phyloP scores from a whole-genome alignment of 2,888 invertebrate species.

The Philonicus albiceps region DNA sequence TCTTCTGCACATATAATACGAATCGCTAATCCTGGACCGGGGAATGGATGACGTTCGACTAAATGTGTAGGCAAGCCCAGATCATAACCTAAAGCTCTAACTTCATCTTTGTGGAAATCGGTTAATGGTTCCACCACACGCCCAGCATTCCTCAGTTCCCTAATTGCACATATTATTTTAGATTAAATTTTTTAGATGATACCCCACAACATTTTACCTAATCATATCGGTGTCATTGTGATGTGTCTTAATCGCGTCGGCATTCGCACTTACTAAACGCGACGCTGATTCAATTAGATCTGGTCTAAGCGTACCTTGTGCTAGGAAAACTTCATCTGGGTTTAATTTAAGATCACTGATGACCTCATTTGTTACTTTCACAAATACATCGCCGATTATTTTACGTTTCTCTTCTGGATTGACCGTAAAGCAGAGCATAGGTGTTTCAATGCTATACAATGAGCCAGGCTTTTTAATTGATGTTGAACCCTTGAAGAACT shows the following conservation, averaged over 20 bases:
- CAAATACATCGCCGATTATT: conserved; percentile 99
- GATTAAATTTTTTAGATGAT: neutral
- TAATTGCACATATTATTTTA: conserved; percentile 43
- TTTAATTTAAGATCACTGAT: conserved; percentile 87
- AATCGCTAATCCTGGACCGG: conserved; percentile 97
- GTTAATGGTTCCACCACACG: conserved; percentile 96
- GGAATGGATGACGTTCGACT: conserved; percentile 97
- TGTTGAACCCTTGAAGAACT: conserved; percentile 84
- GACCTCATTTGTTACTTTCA: conserved; percentile 90
- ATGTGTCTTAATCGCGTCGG: conserved; percentile 98
- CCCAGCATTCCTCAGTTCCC: conserved; percentile 76
- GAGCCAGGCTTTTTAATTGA: conserved; percentile 73
- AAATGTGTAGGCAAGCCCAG: conserved; percentile 86
- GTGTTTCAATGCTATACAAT: conserved; percentile 70
- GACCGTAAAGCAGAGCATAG: conserved; percentile 83
- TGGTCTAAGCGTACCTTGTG: conserved; percentile 95
- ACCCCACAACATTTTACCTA: conserved; percentile 64
- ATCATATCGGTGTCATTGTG: conserved; percentile 99
- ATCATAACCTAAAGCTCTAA: conserved; percentile 86
- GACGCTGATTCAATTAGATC: conserved; percentile 99
- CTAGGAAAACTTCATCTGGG: conserved; percentile 90
- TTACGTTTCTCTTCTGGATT: conserved; percentile 97
- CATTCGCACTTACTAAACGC: conserved; percentile 81
- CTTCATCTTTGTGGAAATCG: conserved; percentile 99
- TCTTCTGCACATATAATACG: conserved; percentile 95